These are phyloP conservation scores for Bombus picipes DNA, from an alignment of 1,140 invertebrate species.

Conservation along the genomic window DNA sequence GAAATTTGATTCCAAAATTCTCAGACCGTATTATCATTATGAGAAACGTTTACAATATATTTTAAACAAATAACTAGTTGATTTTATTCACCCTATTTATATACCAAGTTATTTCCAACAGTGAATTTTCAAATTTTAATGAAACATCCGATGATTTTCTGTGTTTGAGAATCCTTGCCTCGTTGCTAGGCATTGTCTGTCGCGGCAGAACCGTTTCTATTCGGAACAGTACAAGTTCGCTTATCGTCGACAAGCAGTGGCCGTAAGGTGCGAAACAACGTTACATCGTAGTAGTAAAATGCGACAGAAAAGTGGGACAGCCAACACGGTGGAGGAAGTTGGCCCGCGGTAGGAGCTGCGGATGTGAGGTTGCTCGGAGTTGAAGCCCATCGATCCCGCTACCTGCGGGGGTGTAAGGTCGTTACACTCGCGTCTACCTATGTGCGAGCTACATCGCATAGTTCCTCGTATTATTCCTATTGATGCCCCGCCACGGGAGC, in stretches of 20 bases:
- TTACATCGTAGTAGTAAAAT: conserved; percentile 38
- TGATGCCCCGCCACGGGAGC: conserved; percentile 48
- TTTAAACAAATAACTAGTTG: not conserved
- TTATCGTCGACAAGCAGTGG: not conserved
- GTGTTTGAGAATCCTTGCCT: no score
- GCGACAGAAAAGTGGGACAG: conserved; percentile 68
- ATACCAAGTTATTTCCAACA: not conserved
- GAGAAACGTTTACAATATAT: conserved; percentile 21
- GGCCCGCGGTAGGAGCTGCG: conserved; percentile 22
- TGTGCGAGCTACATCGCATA: conserved; percentile 44
- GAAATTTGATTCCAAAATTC: not conserved
- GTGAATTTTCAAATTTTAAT: not conserved
- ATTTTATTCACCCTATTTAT: not conserved
- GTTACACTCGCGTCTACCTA: conserved; percentile 67
- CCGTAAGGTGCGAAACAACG: conserved; percentile 36
- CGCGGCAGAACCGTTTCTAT: not conserved
- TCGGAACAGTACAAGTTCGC: not conserved
- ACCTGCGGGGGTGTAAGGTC: conserved; percentile 68
- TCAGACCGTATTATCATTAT: not conserved
- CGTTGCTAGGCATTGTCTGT: no score
- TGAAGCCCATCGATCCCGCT: conserved; percentile 67
- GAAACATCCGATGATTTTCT: not conserved
- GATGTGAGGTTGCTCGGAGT: conserved; percentile 57
- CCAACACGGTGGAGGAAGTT: conserved; percentile 43
- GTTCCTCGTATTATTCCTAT: conserved; percentile 66